These are phyloP conservation scores for Actenoides hombroni DNA, from an alignment of 2,113 vertebrate genomes.

Conservation along the genomic window DNA sequence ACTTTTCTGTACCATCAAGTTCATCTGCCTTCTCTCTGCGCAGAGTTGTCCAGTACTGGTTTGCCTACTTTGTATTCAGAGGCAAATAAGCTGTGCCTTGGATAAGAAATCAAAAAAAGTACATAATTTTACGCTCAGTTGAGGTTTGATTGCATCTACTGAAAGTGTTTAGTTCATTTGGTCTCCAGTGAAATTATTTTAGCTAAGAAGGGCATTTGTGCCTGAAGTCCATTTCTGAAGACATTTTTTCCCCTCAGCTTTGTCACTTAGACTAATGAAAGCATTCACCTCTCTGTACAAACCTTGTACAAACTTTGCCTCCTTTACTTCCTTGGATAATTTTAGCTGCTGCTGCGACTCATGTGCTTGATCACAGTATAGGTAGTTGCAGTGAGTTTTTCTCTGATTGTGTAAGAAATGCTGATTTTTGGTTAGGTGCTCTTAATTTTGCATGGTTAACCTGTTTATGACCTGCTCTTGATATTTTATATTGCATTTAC, in stretches of 20 bases:
- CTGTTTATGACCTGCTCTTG: not conserved
- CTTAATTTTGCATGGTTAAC: not conserved
- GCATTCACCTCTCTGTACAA: not conserved
- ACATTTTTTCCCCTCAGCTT: not conserved
- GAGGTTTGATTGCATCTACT: not conserved
- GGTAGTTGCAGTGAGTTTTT: not conserved
- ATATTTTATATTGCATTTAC: not conserved
- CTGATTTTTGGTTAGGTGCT: not conserved
- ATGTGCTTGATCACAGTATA: not conserved
- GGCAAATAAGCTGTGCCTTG: not conserved
- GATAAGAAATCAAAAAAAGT: not conserved
- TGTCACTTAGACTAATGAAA: not conserved
- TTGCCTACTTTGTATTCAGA: not conserved
- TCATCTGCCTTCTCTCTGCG: not conserved
- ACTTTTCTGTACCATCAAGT: not conserved
- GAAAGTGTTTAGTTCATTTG: not conserved
- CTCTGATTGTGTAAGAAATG: not conserved
- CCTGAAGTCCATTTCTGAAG: not conserved
- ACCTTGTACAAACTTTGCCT: not conserved
- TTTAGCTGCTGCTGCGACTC: not conserved
- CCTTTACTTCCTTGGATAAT: not conserved
- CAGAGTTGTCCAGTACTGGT: not conserved
- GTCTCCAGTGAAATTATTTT: not conserved
- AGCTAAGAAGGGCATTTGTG: not conserved
- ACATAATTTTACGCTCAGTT: not conserved